Evolutionary conservation across 2,113 vertebrate genomes (phyloP).

Genomic region (Chinchilla lanigera): DNA sequence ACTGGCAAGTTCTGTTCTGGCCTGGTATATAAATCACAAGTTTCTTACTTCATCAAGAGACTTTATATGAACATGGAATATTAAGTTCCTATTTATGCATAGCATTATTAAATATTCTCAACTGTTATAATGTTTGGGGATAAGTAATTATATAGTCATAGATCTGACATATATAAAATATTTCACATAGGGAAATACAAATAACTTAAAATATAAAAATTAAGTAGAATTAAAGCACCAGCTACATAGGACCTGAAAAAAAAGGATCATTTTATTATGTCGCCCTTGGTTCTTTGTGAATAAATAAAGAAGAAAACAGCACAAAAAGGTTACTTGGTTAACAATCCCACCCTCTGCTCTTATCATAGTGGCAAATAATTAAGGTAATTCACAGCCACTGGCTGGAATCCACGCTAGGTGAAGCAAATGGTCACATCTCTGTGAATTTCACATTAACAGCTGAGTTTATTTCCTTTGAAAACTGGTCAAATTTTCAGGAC

Average conservation of each 20-base stretch:
- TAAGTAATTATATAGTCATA: not conserved
- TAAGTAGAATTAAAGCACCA: not conserved
- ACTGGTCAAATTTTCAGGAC: not conserved
- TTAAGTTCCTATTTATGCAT: not conserved
- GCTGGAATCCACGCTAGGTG: not conserved
- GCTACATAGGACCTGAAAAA: not conserved
- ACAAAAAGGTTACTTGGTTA: not conserved
- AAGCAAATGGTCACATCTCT: conserved; percentile 13
- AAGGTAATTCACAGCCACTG: not conserved
- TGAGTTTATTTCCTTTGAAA: not conserved
- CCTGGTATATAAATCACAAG: conserved; percentile 40
- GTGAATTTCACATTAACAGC: conserved; percentile 4
- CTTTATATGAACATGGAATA: not conserved
- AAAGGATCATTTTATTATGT: not conserved
- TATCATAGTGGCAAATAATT: not conserved
- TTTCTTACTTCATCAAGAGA: conserved; percentile 27
- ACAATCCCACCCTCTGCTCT: not conserved
- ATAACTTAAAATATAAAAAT: conserved; percentile 20
- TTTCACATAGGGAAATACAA: not conserved
- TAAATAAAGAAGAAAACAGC: not conserved
- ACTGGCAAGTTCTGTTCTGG: conserved; percentile 9
- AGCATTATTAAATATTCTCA: conserved; percentile 29
- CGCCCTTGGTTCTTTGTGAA: not conserved
- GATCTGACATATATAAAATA: not conserved
- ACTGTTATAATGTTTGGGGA: not conserved